Base-by-base conservation (phyloP, 2,888 invertebrate genomes). In the Pterostichus niger region DNA sequence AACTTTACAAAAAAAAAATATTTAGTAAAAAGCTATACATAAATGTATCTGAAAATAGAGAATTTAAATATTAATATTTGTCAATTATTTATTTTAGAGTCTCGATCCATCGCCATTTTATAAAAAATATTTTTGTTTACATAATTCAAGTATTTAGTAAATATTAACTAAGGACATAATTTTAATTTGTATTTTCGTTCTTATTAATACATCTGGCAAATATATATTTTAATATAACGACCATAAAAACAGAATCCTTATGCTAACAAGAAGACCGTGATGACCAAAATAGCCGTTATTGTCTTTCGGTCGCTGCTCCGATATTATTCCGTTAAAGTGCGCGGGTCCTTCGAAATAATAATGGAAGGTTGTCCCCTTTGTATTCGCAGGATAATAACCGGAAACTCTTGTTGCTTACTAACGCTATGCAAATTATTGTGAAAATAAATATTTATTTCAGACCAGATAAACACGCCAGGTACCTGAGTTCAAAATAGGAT, bases 291-390 rank as follows among this genome's bases (percentile, higher is more conserved):
- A 71, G 44, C 24, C 17, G 15, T 71, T 71, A 71, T 71, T 71
- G 71, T 71, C 49, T 71, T 71, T 71, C 46, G 46, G 17, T 71
- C 40, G 49, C 49, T 71, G 40, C 71, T 71, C 71, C n/a, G 71
- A 71, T 71, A 71, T 71, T 49, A 71, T 71, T 71, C 46, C 49
- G 44, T 17, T 71, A 46, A 71, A 71, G 71, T 71, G 17, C 49
- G 71, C 17, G 44, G 49, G 71, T 71, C 71, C 71, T 71, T 71
- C 71, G 71, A 46, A 71, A 71, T 71, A 71, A 71, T 71, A 71
- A 71, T 71, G 71, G 71, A 71, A 71, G 49, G 71, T 49, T 71
- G 46, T 46, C 71, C 44, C 49, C 64, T 64, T 64, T 64, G 64
- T 64, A 35, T 35, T 64, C 33, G 64, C 35, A 64, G 64, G 64